phyloP scores from a whole-genome alignment of 2,797 vertebrate species.

The Martes flavigula region DNA sequence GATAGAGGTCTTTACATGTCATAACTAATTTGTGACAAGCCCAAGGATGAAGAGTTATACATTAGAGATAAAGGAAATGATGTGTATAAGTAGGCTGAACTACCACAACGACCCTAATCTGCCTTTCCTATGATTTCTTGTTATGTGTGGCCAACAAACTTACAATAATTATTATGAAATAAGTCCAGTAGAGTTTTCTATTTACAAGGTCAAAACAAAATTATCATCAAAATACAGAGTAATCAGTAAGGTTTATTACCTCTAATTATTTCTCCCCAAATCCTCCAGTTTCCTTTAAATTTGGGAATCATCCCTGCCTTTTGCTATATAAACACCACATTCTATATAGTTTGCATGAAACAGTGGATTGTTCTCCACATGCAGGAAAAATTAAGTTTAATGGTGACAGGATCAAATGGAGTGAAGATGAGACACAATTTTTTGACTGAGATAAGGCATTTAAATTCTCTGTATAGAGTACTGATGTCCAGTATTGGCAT shows the following conservation, averaged over 20 bases:
- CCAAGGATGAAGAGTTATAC: not conserved
- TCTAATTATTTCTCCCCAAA: not conserved
- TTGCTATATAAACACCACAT: not conserved
- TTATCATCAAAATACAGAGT: not conserved
- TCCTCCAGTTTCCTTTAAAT: not conserved
- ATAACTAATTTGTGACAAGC: not conserved
- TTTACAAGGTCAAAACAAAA: not conserved
- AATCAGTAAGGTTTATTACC: not conserved
- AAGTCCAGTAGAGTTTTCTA: not conserved
- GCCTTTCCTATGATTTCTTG: not conserved
- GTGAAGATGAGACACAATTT: not conserved
- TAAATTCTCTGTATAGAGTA: not conserved
- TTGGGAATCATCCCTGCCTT: not conserved
- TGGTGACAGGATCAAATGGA: not conserved
- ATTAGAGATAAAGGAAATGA: not conserved
- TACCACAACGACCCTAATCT: not conserved
- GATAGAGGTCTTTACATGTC: not conserved
- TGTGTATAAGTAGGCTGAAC: not conserved
- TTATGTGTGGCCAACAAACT: not conserved
- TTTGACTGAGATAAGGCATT: not conserved
- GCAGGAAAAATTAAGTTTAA: not conserved
- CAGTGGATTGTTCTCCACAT: not conserved
- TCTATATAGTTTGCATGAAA: not conserved
- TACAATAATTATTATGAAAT: not conserved
- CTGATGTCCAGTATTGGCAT: not conserved